Conservation (phyloP, 2,113 vertebrate species). For the Pedionomus torquatus region DNA sequence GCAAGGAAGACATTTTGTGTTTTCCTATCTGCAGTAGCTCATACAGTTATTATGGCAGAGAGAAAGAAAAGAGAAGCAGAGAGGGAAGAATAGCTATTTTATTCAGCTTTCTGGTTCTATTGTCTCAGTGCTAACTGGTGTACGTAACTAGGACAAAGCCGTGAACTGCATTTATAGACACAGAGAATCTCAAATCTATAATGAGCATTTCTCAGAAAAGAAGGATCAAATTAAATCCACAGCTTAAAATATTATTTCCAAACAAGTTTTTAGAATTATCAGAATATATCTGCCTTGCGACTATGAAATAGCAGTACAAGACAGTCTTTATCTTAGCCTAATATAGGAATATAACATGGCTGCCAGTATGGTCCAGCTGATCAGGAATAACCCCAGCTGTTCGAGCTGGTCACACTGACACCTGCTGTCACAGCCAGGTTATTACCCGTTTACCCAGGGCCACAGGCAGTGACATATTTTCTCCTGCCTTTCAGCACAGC, state of each 20-base stretch:
- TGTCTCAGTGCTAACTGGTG: background rate
- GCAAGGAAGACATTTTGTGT: background rate
- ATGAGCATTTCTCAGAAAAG: background rate
- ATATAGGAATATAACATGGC: accelerated
- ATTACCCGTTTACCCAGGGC: background rate
- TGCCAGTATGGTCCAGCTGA: background rate
- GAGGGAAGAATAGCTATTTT: background rate
- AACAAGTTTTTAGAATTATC: background rate
- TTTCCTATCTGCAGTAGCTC: background rate
- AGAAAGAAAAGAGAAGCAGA: background rate
- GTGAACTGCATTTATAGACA: background rate
- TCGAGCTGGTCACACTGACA: background rate
- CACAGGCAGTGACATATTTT: background rate
- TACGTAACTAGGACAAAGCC: background rate
- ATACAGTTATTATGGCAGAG: background rate
- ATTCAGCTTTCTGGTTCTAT: background rate
- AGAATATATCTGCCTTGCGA: background rate
- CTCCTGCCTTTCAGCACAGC: background rate
- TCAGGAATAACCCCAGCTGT: background rate
- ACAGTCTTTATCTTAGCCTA: background rate
- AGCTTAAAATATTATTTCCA: background rate
- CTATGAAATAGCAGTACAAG: background rate
- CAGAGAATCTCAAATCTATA: background rate
- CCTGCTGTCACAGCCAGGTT: background rate
- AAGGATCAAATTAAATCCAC: background rate